These are phyloP conservation scores for Agrochola lychnidis DNA, from an alignment of 2,888 invertebrate species.

Conservation along the genomic window DNA sequence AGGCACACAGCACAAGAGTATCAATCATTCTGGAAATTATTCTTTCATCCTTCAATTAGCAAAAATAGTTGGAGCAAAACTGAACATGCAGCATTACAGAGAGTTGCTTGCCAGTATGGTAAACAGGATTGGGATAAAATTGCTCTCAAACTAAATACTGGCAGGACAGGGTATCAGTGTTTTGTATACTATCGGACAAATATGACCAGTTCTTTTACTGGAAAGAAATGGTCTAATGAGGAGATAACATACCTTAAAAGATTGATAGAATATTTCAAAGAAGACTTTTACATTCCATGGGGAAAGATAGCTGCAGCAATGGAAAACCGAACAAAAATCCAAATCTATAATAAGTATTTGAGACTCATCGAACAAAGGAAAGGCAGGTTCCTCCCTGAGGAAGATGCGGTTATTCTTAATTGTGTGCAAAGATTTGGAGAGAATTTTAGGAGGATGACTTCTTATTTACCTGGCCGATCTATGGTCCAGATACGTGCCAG, in stretches of 20 bases:
- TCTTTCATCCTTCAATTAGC: conserved; percentile 92
- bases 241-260: conserved; percentile 93
- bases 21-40: conserved; percentile 93
- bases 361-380: conserved; percentile 85
- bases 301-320: conserved; percentile 92
- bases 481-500: conserved; percentile 91
- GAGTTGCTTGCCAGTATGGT: conserved; percentile 77
- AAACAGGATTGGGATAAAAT: conserved; percentile 93
- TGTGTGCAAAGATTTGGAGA: conserved; percentile 91
- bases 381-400: conserved; percentile 92
- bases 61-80: conserved; percentile 81
- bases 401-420: conserved; percentile 92
- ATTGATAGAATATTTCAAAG: conserved; percentile 91
- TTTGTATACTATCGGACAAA: conserved; percentile 92
- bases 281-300: conserved; percentile 94
- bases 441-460: conserved; percentile 91
- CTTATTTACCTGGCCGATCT: conserved; percentile 92
- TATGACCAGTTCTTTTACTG: conserved; percentile 75
- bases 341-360: conserved; percentile 91
- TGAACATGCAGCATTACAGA: conserved; percentile 77
- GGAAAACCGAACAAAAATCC: conserved; percentile 91
- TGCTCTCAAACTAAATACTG: conserved; percentile 89
- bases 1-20: conserved; percentile 92
- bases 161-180: conserved; percentile 93
- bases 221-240: conserved; percentile 91